These are phyloP conservation scores for Thalassoma bifasciatum DNA, from an alignment of 2,113 vertebrate species.

Conservation along the genomic window DNA sequence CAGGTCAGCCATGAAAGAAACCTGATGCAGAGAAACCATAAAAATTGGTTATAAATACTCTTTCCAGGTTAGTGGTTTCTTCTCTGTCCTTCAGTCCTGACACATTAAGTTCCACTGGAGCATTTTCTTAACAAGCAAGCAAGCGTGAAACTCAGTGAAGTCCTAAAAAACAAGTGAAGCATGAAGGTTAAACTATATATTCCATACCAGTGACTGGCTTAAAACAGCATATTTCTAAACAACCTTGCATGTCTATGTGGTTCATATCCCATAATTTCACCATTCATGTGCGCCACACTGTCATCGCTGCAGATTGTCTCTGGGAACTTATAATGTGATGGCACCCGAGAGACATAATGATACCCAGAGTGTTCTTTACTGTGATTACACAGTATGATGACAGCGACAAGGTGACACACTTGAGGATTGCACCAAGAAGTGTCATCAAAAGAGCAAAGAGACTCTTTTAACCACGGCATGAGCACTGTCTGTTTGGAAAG, in stretches of 20 bases:
- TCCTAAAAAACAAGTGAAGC: constrained; percentile 21
- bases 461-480: not conserved
- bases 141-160: constrained; percentile 19
- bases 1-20: not conserved
- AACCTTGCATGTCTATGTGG: constrained; percentile 24
- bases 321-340: constrained; percentile 46
- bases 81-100: constrained; percentile 46
- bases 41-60: not conserved
- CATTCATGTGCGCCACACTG: constrained; percentile 12
- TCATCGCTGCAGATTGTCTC: constrained; percentile 28
- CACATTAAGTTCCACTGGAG: constrained; percentile 17
- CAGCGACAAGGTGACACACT: constrained; percentile 41
- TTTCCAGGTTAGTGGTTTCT: constrained; percentile 15
- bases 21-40: constrained; percentile 9
- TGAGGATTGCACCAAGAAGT: constrained; percentile 16
- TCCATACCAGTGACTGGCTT: not conserved
- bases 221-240: constrained; percentile 24
- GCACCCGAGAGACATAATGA: constrained; percentile 32
- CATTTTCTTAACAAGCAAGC: constrained; percentile 28
- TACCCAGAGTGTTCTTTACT: constrained; percentile 29
- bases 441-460: not conserved
- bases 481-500: not conserved
- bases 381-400: constrained; percentile 28
- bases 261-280: constrained; percentile 28
- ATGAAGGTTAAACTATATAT: constrained; percentile 56